phyloP scores from a whole-genome alignment of 2,888 invertebrate genomes.

The Erynnis tages region DNA sequence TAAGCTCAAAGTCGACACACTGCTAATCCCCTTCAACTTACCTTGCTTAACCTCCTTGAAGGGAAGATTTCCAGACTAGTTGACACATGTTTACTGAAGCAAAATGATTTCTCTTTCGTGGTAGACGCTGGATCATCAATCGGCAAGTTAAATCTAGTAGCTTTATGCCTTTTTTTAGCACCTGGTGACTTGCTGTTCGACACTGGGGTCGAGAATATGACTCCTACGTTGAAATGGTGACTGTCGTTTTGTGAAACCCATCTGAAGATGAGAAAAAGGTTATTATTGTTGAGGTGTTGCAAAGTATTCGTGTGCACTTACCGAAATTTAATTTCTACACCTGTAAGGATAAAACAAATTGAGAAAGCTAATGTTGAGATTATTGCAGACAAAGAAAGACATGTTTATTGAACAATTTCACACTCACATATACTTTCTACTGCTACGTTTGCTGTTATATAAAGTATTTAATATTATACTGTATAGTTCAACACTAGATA shows the following conservation, averaged over 20 bases:
- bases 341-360: too few species aligned
- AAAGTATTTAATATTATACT: too few species aligned
- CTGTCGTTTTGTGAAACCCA: conserved; percentile 83
- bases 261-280: too few species aligned
- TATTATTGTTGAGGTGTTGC: too few species aligned
- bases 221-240: conserved; percentile 82
- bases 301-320: too few species aligned
- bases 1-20: too few species aligned
- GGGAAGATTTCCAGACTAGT: conserved; percentile 79
- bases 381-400: too few species aligned
- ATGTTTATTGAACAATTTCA: too few species aligned
- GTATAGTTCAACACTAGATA: background rate
- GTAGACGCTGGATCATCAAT: conserved; percentile 64
- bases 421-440: too few species aligned
- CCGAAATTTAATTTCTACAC: too few species aligned
- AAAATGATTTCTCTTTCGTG: conserved; percentile 64
- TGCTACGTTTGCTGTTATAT: too few species aligned
- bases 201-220: conserved; percentile 92
- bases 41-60: conserved; percentile 70
- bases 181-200: conserved; percentile 61
- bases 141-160: conserved; percentile 84
- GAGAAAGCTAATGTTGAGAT: too few species aligned
- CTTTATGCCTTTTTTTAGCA: conserved; percentile 71
- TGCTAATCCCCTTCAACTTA: conserved; percentile 35
- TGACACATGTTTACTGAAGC: conserved; percentile 72